Conservation (phyloP, 2,797 vertebrate species). For the Sebastiscus tertius region DNA sequence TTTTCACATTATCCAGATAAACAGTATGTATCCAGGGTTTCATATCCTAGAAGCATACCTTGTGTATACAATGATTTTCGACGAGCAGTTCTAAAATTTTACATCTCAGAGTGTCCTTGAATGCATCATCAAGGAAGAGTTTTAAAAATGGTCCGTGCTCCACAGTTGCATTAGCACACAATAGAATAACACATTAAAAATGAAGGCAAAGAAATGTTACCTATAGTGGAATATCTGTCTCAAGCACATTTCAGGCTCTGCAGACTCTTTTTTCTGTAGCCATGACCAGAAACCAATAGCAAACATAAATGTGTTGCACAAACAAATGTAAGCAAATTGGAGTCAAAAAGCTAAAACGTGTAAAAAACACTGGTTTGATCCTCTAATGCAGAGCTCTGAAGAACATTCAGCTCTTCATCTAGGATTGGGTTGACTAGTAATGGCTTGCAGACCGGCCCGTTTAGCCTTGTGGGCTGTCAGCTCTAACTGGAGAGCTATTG, state of each 20-base stretch:
- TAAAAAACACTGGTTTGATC: not conserved
- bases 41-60: not conserved
- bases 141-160: not conserved
- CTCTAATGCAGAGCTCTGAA: not conserved
- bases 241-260: not conserved
- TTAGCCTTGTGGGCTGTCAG: slow-evolving; percentile 33
- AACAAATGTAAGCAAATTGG: not conserved
- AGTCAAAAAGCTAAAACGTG: slow-evolving; percentile 10
- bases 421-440: not conserved
- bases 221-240: not conserved
- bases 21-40: not conserved
- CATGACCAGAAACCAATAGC: not conserved
- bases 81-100: not conserved
- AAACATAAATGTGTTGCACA: not conserved
- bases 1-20: not conserved
- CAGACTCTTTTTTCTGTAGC: not conserved
- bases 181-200: not conserved
- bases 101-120: not conserved
- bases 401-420: slow-evolving; percentile 10
- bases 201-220: not conserved
- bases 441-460: slow-evolving; percentile 16
- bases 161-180: not conserved
- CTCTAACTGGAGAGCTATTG: slow-evolving; percentile 35
- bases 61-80: not conserved
- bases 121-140: slow-evolving; percentile 2